These are phyloP conservation scores for Thymelicus sylvestris DNA, from an alignment of 2,888 invertebrate genomes.

Conservation along the genomic window DNA sequence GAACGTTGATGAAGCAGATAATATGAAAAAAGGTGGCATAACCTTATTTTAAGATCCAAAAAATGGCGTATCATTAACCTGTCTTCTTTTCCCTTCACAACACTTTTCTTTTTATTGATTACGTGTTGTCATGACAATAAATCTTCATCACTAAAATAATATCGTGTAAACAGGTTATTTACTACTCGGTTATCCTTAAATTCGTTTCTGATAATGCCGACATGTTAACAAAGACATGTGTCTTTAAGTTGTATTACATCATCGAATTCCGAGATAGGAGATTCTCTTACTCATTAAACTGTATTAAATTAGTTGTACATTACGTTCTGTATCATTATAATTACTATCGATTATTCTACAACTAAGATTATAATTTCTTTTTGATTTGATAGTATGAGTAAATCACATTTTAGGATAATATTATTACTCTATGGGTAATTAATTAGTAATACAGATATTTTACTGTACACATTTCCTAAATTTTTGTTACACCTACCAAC, in stretches of 20 bases:
- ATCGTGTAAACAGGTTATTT: slow-evolving; percentile 8
- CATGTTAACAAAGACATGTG: slow-evolving; percentile 27
- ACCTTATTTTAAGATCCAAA: slow-evolving; percentile 32
- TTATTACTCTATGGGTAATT: too few relatives aligned
- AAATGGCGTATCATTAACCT: slow-evolving; percentile 35
- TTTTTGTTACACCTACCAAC: too few relatives aligned
- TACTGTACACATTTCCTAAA: too few relatives aligned
- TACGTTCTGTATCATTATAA: too few relatives aligned
- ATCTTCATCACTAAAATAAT: slow-evolving; percentile 26
- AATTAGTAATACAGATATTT: too few relatives aligned
- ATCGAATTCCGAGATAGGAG: slow-evolving; percentile 31
- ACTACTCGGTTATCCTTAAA: slow-evolving; percentile 22
- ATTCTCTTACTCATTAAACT: slow-evolving; percentile 17
- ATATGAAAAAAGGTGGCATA: slow-evolving; percentile 26
- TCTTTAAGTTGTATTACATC: slow-evolving; percentile 19
- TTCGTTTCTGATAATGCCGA: slow-evolving; percentile 26
- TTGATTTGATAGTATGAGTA: too few relatives aligned
- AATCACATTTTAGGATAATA: too few relatives aligned
- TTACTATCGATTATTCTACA: too few relatives aligned
- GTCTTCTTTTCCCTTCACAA: slow-evolving; percentile 18
- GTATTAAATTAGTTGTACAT: too few relatives aligned
- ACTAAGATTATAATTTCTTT: too few relatives aligned
- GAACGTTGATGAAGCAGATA: slow-evolving; percentile 25
- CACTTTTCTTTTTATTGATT: slow-evolving; percentile 31
- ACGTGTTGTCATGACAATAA: slow-evolving; percentile 27